A percentile compares a stretch with the other conserved stretches of the same genome.
phyloP scores from a whole-genome alignment of 2,113 vertebrate species.

The Cyprinodon variegatus region DNA sequence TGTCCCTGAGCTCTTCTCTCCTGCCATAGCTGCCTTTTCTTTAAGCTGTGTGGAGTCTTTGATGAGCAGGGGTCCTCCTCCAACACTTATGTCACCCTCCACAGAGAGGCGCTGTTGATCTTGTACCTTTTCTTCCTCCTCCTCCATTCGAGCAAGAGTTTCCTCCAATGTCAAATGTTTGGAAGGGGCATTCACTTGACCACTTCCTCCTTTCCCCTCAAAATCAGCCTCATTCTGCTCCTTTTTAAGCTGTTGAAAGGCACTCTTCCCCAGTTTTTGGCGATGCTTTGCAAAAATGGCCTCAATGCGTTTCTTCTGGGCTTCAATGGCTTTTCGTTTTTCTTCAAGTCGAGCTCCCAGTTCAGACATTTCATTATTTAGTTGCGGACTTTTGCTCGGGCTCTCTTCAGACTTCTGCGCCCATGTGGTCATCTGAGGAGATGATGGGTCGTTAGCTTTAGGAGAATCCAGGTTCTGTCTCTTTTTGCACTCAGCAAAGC shows the following conservation, averaged over 20 bases:
- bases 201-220: constrained; percentile 45
- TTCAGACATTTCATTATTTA: constrained; percentile 88
- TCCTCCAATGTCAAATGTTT: constrained; percentile 73
- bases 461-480: constrained; percentile 77
- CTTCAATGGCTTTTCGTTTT: constrained; percentile 91
- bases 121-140: constrained; percentile 67
- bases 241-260: constrained; percentile 88
- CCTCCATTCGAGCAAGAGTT: constrained; percentile 76
- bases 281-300: constrained; percentile 93
- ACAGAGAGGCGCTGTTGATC: constrained; percentile 41
- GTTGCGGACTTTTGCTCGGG: constrained; percentile 81
- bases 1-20: constrained; percentile 62
- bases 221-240: constrained; percentile 65
- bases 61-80: constrained; percentile 38
- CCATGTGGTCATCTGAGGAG: constrained; percentile 68
- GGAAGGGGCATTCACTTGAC: constrained; percentile 53
- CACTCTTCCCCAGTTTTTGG: constrained; percentile 88
- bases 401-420: constrained; percentile 80
- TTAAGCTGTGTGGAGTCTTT: constrained; percentile 73
- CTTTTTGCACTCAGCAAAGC: constrained; percentile 91
- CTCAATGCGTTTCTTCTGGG: constrained; percentile 93
- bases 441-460: constrained; percentile 47
- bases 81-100: constrained; percentile 36
- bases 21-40: constrained; percentile 66
- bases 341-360: constrained; percentile 88